These are phyloP conservation scores for Osmoderma eremita DNA, from an alignment of 2,888 invertebrate genomes.

Conservation along the genomic window DNA sequence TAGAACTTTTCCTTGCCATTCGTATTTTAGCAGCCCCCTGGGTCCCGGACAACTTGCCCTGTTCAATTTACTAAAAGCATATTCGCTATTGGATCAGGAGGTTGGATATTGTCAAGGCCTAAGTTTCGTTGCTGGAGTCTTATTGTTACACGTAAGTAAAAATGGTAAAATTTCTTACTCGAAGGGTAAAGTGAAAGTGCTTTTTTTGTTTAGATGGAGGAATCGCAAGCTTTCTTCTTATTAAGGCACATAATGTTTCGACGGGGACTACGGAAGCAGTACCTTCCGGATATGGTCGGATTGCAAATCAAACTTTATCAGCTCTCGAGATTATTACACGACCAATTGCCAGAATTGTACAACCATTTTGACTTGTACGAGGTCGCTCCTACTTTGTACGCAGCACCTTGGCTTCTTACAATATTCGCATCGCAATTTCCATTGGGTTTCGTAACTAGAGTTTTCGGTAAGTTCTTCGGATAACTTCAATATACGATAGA, in stretches of 20 bases:
- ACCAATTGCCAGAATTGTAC: constrained; percentile 86
- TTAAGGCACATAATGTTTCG: constrained; percentile 92
- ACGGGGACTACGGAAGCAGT: constrained; percentile 87
- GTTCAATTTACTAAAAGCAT: constrained; percentile 95
- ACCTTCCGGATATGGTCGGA: constrained; percentile 94
- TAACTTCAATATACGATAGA: no score
- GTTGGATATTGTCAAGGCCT: constrained; percentile 97
- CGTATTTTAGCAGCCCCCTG: constrained; percentile 90
- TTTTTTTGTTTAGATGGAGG: constrained; percentile 79
- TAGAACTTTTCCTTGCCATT: constrained; percentile 93
- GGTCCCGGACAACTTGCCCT: constrained; percentile 93
- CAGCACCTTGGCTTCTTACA: constrained; percentile 97
- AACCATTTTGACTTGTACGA: constrained; percentile 88
- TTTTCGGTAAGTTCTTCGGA: constrained; percentile 89
- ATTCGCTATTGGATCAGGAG: constrained; percentile 92
- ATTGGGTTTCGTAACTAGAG: constrained; percentile 91
- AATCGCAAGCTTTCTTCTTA: constrained; percentile 88
- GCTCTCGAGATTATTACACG: constrained; percentile 89
- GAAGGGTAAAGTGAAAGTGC: constrained; percentile 48
- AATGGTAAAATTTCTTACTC: background rate
- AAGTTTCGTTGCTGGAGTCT: constrained; percentile 93
- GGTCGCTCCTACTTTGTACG: constrained; percentile 93
- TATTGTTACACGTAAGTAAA: constrained; percentile 87
- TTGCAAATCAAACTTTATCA: constrained; percentile 92
- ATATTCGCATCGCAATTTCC: constrained; percentile 97